phyloP scores from a whole-genome alignment of 2,888 invertebrate genomes.

The Xylophagus ater region DNA sequence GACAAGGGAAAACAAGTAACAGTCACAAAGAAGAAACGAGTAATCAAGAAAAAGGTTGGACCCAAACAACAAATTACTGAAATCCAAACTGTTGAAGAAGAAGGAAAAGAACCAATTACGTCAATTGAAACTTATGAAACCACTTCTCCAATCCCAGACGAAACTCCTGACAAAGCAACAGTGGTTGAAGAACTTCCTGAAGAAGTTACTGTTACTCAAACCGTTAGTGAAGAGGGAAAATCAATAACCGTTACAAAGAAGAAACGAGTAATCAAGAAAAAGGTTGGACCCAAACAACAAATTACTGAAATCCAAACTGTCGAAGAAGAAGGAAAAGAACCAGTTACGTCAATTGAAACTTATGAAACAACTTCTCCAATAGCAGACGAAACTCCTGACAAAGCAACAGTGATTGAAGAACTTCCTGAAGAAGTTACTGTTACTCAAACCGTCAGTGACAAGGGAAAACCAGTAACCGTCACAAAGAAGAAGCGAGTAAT shows the following conservation, averaged over 20 bases:
- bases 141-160: background rate
- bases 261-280: constrained; percentile 26
- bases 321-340: constrained; percentile 25
- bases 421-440: constrained; percentile 30
- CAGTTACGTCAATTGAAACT: constrained; percentile 25
- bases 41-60: constrained; percentile 30
- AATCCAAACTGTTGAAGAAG: constrained; percentile 35
- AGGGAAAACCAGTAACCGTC: constrained; percentile 29
- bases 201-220: constrained; percentile 16
- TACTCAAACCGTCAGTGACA: constrained; percentile 33
- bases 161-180: constrained; percentile 14
- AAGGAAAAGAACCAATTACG: constrained; percentile 29
- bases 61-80: constrained; percentile 31
- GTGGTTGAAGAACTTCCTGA: constrained; percentile 24
- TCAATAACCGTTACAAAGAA: constrained; percentile 14
- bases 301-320: constrained; percentile 24
- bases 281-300: constrained; percentile 22
- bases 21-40: constrained; percentile 1
- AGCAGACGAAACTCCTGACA: constrained; percentile 25
- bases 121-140: constrained; percentile 20
- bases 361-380: constrained; percentile 17
- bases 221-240: constrained; percentile 21
- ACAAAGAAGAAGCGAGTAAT: constrained; percentile 32
- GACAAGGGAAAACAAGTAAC: constrained; percentile 21
- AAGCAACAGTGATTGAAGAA: constrained; percentile 30